Evolutionary conservation across 2,797 vertebrate genomes (phyloP).

Genomic region (Micrastur ruficollis): DNA sequence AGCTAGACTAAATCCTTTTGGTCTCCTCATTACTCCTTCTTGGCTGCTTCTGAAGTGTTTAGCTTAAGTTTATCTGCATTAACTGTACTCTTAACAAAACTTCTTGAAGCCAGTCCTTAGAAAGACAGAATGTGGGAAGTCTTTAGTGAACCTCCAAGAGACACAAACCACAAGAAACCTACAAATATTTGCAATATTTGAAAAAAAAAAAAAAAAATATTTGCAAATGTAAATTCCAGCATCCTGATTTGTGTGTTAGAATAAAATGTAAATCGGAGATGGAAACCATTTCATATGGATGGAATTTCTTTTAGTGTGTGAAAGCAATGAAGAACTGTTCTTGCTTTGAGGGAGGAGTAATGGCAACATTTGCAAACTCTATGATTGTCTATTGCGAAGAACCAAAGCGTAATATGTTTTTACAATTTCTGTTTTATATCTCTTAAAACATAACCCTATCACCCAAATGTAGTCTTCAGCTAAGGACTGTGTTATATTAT

Average conservation of each 20-base stretch:
- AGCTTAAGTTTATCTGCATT: neutral
- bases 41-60: neutral
- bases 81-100: neutral
- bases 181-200: neutral
- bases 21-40: neutral
- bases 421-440: neutral
- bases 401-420: neutral
- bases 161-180: neutral
- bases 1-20: neutral
- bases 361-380: neutral
- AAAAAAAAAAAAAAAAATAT: too few relatives aligned
- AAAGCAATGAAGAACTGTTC: neutral
- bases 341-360: neutral
- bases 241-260: neutral
- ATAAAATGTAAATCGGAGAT: neutral
- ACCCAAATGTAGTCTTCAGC: neutral
- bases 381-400: neutral
- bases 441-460: neutral
- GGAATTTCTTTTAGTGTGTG: neutral
- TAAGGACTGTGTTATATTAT: neutral
- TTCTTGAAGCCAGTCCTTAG: neutral
- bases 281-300: neutral
- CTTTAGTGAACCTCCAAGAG: neutral
- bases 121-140: neutral
- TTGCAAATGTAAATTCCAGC: neutral